Percentiles rank a stretch among this genome's conserved stretches.
Conservation (phyloP, 1,140 invertebrate genomes). For the Gonioctena quinquepunctata region DNA sequence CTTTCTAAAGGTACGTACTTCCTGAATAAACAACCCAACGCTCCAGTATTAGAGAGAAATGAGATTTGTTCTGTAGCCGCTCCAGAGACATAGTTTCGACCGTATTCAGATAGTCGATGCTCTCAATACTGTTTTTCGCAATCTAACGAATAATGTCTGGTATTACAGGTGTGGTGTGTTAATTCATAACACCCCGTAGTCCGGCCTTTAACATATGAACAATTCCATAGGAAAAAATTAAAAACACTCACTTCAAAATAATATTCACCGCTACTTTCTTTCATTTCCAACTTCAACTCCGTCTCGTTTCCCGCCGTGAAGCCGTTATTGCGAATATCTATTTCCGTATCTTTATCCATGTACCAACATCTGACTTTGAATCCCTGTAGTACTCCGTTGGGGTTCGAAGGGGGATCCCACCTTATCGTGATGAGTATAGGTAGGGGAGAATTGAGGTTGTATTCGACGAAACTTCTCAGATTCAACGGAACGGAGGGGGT, state of each 20-base stretch:
- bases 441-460: constrained; percentile 43
- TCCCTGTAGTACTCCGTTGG: constrained; percentile 74
- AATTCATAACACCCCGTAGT: too few species aligned
- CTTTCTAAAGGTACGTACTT: too few species aligned
- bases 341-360: constrained; percentile 46
- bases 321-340: constrained; percentile 41
- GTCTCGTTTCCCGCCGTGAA: constrained; percentile 46
- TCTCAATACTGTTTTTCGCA: too few species aligned
- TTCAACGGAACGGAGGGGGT: constrained; percentile 72
- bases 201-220: too few species aligned
- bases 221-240: too few species aligned
- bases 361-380: constrained; percentile 76
- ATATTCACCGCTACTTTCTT: constrained; percentile 69
- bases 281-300: constrained; percentile 63
- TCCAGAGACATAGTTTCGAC: too few species aligned
- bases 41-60: too few species aligned
- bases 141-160: too few species aligned
- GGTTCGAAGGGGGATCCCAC: constrained; percentile 74
- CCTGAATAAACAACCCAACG: too few species aligned
- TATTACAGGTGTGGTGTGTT: too few species aligned
- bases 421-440: constrained; percentile 64
- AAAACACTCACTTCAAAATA: constrained; percentile 72
- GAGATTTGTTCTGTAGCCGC: too few species aligned
- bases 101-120: too few species aligned
- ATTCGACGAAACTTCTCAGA: constrained; percentile 70